These are phyloP conservation scores for Sycophila sp. DNA, from an alignment of 1,140 invertebrate species.

Conservation along the genomic window DNA sequence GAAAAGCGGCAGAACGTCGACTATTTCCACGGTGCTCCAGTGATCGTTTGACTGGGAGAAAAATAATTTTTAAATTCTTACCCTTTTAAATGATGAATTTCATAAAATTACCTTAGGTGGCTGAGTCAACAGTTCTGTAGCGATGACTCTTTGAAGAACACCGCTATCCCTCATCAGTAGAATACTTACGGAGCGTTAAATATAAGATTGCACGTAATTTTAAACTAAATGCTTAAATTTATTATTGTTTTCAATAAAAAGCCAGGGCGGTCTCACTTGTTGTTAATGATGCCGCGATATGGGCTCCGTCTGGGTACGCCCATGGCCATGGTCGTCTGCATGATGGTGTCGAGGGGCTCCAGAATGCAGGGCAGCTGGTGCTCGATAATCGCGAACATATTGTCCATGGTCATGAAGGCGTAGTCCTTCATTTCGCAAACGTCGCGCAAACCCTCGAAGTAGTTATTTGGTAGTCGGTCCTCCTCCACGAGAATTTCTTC, in stretches of 20 bases:
- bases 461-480: slow-evolving; percentile 52
- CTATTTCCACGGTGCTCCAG: slow-evolving; percentile 52
- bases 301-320: slow-evolving; percentile 51
- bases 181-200: slow-evolving; percentile 46
- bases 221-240: too few relatives aligned
- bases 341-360: slow-evolving; percentile 57
- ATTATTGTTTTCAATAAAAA: too few relatives aligned
- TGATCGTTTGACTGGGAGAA: slow-evolving; percentile 36
- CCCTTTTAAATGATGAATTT: not conserved
- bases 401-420: slow-evolving; percentile 60
- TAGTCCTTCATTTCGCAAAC: slow-evolving; percentile 57
- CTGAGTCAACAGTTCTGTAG: slow-evolving; percentile 52
- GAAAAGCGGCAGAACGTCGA: slow-evolving; percentile 52
- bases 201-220: slow-evolving; percentile 8
- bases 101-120: slow-evolving; percentile 37
- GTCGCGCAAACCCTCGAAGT: slow-evolving; percentile 54
- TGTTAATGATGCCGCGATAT: slow-evolving; percentile 59
- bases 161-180: slow-evolving; percentile 59
- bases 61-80: not conserved
- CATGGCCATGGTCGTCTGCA: slow-evolving; percentile 60
- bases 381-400: slow-evolving; percentile 53
- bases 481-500: slow-evolving; percentile 46
- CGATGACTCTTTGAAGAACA: slow-evolving; percentile 57
- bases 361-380: slow-evolving; percentile 53
- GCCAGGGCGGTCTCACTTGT: too few relatives aligned